Evolutionary conservation across 2,888 invertebrate genomes (phyloP).

Genomic region (Thecocarcelia acutangulata): DNA sequence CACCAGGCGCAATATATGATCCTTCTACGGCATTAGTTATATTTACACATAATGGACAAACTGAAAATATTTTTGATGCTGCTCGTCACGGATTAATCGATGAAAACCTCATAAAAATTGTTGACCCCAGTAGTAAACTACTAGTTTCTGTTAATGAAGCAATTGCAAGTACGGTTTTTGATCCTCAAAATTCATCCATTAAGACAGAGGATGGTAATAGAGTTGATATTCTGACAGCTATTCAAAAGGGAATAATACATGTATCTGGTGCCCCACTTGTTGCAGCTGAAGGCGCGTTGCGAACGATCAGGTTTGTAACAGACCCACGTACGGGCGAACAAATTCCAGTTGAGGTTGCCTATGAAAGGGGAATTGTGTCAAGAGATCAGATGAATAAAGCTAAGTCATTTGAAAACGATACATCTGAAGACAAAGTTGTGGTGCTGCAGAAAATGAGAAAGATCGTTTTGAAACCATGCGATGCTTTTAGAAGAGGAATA

Average conservation of each 20-base stretch:
- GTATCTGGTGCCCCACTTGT: slow-evolving; percentile 89
- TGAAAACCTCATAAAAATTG: slow-evolving; percentile 85
- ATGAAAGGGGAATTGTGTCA: slow-evolving; percentile 87
- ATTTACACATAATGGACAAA: slow-evolving; percentile 87
- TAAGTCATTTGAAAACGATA: slow-evolving; percentile 81
- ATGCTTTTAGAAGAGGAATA: slow-evolving; percentile 90
- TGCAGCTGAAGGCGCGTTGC: slow-evolving; percentile 86
- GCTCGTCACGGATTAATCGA: slow-evolving; percentile 89
- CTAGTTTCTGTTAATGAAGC: slow-evolving; percentile 89
- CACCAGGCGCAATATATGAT: slow-evolving; percentile 89
- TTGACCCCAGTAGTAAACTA: slow-evolving; percentile 87
- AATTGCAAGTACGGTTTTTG: slow-evolving; percentile 87
- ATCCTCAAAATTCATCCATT: slow-evolving; percentile 87
- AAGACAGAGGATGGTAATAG: slow-evolving; percentile 85
- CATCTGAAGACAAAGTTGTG: slow-evolving; percentile 86
- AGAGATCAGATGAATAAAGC: slow-evolving; percentile 78
- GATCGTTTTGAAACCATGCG: slow-evolving; percentile 87
- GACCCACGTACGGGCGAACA: slow-evolving; percentile 92
- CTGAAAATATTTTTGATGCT: slow-evolving; percentile 88
- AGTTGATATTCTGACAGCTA: slow-evolving; percentile 87
- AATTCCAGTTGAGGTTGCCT: slow-evolving; percentile 90
- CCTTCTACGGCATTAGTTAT: slow-evolving; percentile 89
- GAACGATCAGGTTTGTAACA: slow-evolving; percentile 86
- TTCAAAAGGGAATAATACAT: slow-evolving; percentile 88
- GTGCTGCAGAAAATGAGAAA: slow-evolving; percentile 90